Base-by-base conservation (phyloP, 2,888 invertebrate genomes). In the Eilema griseolum region DNA sequence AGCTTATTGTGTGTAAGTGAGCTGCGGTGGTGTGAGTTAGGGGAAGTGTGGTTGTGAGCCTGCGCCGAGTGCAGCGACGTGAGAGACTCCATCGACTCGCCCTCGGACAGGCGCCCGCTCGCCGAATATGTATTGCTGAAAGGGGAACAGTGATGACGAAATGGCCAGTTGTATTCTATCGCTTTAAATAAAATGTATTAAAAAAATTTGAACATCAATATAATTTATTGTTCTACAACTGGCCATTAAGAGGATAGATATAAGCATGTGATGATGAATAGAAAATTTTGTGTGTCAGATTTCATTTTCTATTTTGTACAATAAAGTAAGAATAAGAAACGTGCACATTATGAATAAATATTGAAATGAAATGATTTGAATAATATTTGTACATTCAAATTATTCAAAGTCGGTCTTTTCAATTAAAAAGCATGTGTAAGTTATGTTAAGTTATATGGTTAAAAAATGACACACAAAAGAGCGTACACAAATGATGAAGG, bases 21-120 rank as follows among this genome's bases (percentile, higher is more conserved):
- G 86, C 97, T 96, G 89, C 97, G 95, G 89, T 97, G 96, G 84
- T 97, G 96, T 89, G 95, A 93, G 93, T 94, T 94, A 90, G 97
- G 97, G 80, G 97, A 97, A 71, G 97, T 96, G 92, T 97, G 96
- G 93, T 97, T 96, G 90, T 97, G 95, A 86, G 97, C 95, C 89
- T 97, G 98, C 76, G 98, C 97, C 85, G 98, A 96, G 79, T 98
- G 96, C 85, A 98, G 97, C 79, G 98, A 96, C 86, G 98, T 98
- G 82, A 97, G 94, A 72, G 97, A 97, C 93, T 98, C 98, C 92
- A 98, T 97, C 85, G 98, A 98, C 92, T 99, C 99, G 70, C 99
- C 98, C 90, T 98, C 98, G 65, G 98, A 98, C 78, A 98, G 95
- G 70, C 97, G 96, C 63, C 97, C 97, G 79, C 97, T 97, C 74